Conservation (phyloP, 2,888 invertebrate species). For the Dicyrtoma fusca region DNA sequence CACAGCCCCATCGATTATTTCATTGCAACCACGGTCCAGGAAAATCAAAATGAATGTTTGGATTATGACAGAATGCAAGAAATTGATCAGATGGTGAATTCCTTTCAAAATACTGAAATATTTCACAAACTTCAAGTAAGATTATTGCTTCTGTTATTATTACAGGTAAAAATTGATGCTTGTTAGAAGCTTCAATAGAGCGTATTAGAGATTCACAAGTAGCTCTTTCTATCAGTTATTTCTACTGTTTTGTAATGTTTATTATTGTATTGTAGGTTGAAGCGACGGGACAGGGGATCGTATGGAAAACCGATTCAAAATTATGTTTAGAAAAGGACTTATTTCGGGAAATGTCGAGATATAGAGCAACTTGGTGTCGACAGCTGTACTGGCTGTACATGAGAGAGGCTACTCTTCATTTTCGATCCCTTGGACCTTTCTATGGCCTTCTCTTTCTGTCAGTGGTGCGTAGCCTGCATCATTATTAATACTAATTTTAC, state of each 20-base stretch:
- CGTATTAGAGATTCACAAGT: too few relatives aligned
- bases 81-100: too few relatives aligned
- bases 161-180: too few relatives aligned
- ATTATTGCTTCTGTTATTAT: too few relatives aligned
- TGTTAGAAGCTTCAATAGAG: too few relatives aligned
- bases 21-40: background rate
- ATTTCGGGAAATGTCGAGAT: background rate
- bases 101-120: too few relatives aligned
- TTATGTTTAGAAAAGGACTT: background rate
- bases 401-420: background rate
- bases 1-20: background rate
- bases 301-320: constrained; percentile 13
- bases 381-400: constrained; percentile 9
- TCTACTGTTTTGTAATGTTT: too few relatives aligned
- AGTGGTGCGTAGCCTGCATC: background rate
- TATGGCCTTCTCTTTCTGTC: constrained; percentile 1
- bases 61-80: too few relatives aligned
- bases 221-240: too few relatives aligned
- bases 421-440: background rate
- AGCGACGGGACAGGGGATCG: background rate
- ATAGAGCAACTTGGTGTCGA: background rate
- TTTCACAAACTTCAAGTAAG: too few relatives aligned
- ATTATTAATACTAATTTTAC: background rate
- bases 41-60: background rate
- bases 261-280: background rate